Evolutionary conservation across 2,888 invertebrate species (phyloP).

Genomic region (Nomada fabriciana): DNA sequence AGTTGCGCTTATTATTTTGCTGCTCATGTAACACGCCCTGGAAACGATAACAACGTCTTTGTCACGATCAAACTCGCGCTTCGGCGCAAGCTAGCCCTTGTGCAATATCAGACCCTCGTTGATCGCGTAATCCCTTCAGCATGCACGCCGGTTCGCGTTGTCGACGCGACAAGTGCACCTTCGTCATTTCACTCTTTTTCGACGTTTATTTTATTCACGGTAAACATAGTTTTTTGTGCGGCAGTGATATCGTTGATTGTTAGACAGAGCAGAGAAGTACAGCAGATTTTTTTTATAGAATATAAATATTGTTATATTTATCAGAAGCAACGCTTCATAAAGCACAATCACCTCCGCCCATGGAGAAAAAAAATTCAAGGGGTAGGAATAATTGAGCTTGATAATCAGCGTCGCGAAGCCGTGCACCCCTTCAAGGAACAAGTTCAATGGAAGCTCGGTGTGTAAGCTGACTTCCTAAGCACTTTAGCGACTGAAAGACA

Average conservation of each 20-base stretch:
- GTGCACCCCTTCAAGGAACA: constrained; percentile 29
- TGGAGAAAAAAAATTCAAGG: background rate
- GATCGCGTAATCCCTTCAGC: constrained; percentile 31
- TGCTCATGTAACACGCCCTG: constrained; percentile 4
- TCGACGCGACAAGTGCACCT: constrained; percentile 1
- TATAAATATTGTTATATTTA: too few species aligned
- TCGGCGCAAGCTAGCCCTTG: constrained; percentile 14
- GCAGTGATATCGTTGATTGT: too few species aligned
- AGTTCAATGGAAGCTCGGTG: constrained; percentile 52
- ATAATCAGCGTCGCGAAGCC: constrained; percentile 30
- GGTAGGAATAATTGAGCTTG: constrained; percentile 33
- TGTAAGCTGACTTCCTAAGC: constrained; percentile 61
- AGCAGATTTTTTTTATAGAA: too few species aligned
- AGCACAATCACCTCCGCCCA: too few species aligned
- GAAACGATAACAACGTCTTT: constrained; percentile 53
- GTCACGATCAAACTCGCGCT: constrained; percentile 31
- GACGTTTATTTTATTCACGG: background rate
- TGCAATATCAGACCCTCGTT: constrained; percentile 49
- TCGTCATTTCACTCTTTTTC: background rate
- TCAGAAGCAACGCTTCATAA: too few species aligned
- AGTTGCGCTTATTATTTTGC: constrained; percentile 46
- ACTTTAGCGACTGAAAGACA: constrained; percentile 58
- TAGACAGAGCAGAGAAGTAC: too few species aligned
- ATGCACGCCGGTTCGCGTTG: constrained; percentile 14
- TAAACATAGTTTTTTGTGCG: too few species aligned